These are phyloP conservation scores for Drosophila neonasuta DNA, from an alignment of 2,888 invertebrate species.

Conservation along the genomic window DNA sequence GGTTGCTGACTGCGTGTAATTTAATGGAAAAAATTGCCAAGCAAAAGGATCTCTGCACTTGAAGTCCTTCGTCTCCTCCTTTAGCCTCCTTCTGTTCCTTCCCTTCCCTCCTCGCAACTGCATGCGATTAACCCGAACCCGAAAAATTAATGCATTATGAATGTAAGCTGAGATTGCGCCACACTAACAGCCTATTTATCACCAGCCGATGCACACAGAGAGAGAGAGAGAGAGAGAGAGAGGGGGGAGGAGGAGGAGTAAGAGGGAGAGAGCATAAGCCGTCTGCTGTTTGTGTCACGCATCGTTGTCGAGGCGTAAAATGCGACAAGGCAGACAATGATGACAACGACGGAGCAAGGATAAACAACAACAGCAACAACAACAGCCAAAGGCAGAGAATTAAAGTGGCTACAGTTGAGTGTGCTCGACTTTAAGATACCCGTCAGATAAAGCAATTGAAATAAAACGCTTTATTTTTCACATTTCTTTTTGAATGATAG, in stretches of 20 bases:
- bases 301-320: constrained; percentile 58
- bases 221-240: too few species aligned
- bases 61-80: constrained; percentile 23
- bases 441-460: neutral
- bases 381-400: neutral
- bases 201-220: constrained; percentile 38
- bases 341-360: constrained; percentile 27
- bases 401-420: neutral
- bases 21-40: constrained; percentile 65
- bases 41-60: constrained; percentile 39
- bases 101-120: constrained; percentile 2
- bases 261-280: constrained; percentile 23
- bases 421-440: neutral
- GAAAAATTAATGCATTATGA: constrained; percentile 72
- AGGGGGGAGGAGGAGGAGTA: neutral
- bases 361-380: constrained; percentile 26
- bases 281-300: constrained; percentile 66
- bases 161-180: constrained; percentile 58
- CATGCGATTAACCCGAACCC: constrained; percentile 42
- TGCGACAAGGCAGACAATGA: constrained; percentile 58
- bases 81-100: neutral
- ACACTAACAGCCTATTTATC: constrained; percentile 68
- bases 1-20: constrained; percentile 62
- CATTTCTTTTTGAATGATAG: too few species aligned
- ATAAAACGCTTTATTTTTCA: too few species aligned